phyloP scores from a whole-genome alignment of 2,113 vertebrate genomes.

The Indicator maculatus region DNA sequence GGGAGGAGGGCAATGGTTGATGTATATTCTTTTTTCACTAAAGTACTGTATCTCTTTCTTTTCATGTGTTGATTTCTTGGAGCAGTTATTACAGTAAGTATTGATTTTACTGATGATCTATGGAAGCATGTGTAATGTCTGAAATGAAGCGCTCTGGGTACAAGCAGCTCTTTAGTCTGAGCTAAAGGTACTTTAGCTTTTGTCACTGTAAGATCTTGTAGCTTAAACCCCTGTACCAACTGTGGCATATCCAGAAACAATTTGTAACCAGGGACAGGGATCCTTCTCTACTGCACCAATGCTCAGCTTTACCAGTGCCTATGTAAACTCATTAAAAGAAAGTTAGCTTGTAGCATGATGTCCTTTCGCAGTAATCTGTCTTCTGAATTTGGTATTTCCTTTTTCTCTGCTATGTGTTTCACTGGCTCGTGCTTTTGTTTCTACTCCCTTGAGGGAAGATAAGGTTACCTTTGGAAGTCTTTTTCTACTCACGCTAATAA shows the following conservation, averaged over 20 bases:
- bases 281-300: not conserved
- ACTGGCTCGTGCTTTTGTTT: constrained; percentile 28
- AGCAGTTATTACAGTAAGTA: constrained; percentile 88
- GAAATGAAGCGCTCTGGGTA: not conserved
- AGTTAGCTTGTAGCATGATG: not conserved
- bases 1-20: constrained; percentile 8
- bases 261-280: not conserved
- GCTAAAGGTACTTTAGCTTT: not conserved
- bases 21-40: constrained; percentile 43
- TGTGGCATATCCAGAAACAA: not conserved
- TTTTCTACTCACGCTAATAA: constrained; percentile 7
- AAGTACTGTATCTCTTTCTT: constrained; percentile 72
- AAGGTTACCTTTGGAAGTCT: constrained; percentile 32
- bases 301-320: not conserved
- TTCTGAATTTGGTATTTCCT: constrained; percentile 29
- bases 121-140: not conserved
- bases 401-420: not conserved
- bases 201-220: not conserved
- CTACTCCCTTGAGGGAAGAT: constrained; percentile 16
- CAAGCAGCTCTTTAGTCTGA: not conserved
- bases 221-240: not conserved
- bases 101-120: constrained; percentile 12
- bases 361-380: not conserved
- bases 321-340: not conserved
- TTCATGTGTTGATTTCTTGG: constrained; percentile 71